Evolutionary conservation across 2,113 vertebrate species (phyloP).

Genomic region (Paracanthobrama guichenoti): DNA sequence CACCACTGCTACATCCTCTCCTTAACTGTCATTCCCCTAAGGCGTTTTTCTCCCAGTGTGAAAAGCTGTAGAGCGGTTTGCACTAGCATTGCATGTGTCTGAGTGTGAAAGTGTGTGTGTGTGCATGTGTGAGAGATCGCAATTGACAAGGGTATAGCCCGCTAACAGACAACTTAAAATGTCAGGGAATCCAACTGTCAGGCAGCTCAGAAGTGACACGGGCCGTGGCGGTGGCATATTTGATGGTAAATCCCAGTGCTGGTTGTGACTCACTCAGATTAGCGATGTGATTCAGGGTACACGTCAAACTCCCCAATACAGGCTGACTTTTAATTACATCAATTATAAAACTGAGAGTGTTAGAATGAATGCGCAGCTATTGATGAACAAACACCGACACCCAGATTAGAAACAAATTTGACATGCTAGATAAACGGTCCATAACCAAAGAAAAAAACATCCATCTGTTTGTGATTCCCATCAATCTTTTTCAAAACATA

Average conservation of each 20-base stretch:
- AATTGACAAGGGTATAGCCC: constrained; percentile 11
- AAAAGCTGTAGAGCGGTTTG: constrained; percentile 43
- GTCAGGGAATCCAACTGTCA: constrained; percentile 35
- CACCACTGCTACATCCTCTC: constrained; percentile 46
- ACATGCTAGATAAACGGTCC: background rate
- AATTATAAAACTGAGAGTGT: constrained; percentile 41
- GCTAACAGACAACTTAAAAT: constrained; percentile 58
- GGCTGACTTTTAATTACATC: constrained; percentile 47
- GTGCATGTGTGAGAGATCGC: constrained; percentile 7
- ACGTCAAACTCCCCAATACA: constrained; percentile 28
- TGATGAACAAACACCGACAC: constrained; percentile 4
- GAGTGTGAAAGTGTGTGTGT: constrained; percentile 23
- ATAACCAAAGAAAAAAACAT: background rate
- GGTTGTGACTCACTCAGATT: constrained; percentile 44
- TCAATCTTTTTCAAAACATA: background rate
- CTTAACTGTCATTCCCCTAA: constrained; percentile 47
- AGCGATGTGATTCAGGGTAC: constrained; percentile 42
- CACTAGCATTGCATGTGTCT: constrained; percentile 57
- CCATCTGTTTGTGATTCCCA: background rate
- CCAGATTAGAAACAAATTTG: background rate
- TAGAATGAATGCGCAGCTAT: constrained; percentile 39
- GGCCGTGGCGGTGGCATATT: constrained; percentile 49
- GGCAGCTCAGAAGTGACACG: constrained; percentile 35
- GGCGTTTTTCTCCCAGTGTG: constrained; percentile 55
- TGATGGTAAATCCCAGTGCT: constrained; percentile 49